Evolutionary conservation across 2,797 vertebrate genomes (phyloP), one percentile per base, ranked within the genome.

Genomic region (Chaetodon trifasciatus): DNA sequence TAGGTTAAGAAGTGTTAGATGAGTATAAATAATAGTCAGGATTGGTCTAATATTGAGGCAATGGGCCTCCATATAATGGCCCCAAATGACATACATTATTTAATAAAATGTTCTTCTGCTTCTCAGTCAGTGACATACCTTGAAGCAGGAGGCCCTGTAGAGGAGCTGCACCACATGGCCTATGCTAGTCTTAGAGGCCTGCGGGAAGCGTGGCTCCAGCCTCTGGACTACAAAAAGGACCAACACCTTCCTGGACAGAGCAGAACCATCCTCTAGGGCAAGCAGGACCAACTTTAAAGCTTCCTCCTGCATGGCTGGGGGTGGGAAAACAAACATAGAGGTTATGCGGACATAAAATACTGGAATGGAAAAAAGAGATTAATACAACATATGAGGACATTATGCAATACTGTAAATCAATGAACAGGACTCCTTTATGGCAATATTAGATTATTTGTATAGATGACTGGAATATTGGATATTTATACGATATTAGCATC

Each of bases 151-250:
- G 71, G 98, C 98, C 90, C 98, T 96, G 91, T 99, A 99, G 55
- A 99, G 98, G 70, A 99, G 98, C 92, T 99, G 98, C 87, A 99
- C 98, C 93, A 99, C 98, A 35, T 99, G 98, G 58, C 98, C 98
- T 88, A 99, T 99, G 94, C 98, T 99, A 8, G 98, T 99, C 94
- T 99, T 99, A 60, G 98, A 99, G 79, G 98, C 98, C 91, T 99
- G 98, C 60, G 98, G 98, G 91, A 99, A 99, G 74, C 98, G 97
- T 0, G 98, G 98, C 91, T 99, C 98, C 87, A 99, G 94, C 85
- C 98, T 97, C 95, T 99, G 98, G 78, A 99, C 98, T 85, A 99
- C 98, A 95, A 99, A 99, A 40, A 99, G 97, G 93, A 99, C 98
- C 92, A 99, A 94, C 72, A 99, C 98, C 91, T 99, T 99, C 62